Evolutionary conservation across 2,113 vertebrate species (phyloP).

Genomic region (Onychostoma macrolepis): DNA sequence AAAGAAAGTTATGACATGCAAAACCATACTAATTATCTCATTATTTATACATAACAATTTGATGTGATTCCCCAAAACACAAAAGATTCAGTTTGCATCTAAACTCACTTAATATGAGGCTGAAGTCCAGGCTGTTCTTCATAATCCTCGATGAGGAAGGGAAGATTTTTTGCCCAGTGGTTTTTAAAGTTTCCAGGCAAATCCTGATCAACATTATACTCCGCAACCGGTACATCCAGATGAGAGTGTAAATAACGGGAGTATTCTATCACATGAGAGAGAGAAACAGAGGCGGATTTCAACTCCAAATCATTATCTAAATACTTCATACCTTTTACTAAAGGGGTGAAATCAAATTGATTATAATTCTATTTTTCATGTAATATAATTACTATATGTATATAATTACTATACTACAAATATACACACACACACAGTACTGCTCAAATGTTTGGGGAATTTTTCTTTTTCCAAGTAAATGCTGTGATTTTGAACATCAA

Average conservation of each 20-base stretch:
- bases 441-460: too few species aligned
- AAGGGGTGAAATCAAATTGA: too few species aligned
- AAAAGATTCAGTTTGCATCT: background rate
- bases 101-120: conserved; percentile 91
- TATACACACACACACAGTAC: background rate
- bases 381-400: too few species aligned
- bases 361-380: too few species aligned
- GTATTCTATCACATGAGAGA: conserved; percentile 80
- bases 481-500: too few species aligned
- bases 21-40: background rate
- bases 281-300: background rate
- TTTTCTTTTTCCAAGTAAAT: too few species aligned
- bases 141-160: conserved; percentile 97
- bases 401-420: background rate
- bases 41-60: background rate
- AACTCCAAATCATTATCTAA: background rate
- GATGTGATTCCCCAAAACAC: background rate
- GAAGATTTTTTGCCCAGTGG: conserved; percentile 97
- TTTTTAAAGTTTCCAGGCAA: conserved; percentile 96
- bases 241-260: conserved; percentile 96
- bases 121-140: conserved; percentile 96
- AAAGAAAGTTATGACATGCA: background rate
- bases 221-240: conserved; percentile 89
- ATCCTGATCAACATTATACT: conserved; percentile 91
- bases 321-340: background rate